Base-by-base conservation (phyloP, 1,140 invertebrate species). In the Drosophila malerkotliana region DNA sequence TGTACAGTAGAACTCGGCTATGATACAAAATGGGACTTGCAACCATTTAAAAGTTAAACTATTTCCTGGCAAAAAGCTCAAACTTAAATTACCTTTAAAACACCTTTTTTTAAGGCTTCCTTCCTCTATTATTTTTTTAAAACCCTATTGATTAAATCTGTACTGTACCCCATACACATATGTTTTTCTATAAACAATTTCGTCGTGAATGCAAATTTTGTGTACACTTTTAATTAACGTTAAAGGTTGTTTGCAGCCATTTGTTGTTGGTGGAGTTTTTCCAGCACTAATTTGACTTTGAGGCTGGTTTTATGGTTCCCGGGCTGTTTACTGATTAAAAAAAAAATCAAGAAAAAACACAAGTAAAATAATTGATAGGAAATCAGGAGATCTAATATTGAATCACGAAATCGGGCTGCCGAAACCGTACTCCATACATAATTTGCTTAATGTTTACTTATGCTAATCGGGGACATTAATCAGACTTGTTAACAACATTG, bases 191-290 rank as follows among this genome's bases (percentile, higher is more conserved):
- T 66, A 54, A 64, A 58, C 82, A 85, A 87, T 87, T 87, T 85
- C 69, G 78, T 87, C 78, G 77, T 85, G 82, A 87, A 85, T 85
- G 82, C 82, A 85, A 85, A 85, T 85, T 78, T 66, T 73, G 78
- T 87, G 69, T 82, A 59, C 69, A 61, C 77, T 87, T 87, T 85
- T 87, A 85, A 85, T 85, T 87, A 85, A 87, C 82, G 74, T 75
- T 59, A 72, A 81, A 69, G 66, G 66, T 69, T 69, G 66, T 56
- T 69, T 69, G 68, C 66, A 69, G 63, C 51, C 37, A 30, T 54
- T 44, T 60, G 48, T 48, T 71, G 68, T 24, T 53, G 63, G 66
- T 68, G 80, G 49, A 47, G 44, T 60, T 56, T 58, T 63, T 80
- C 73, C 56, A 79, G 80, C 80, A 84, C 77, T 84, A 66, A 83